phyloP scores from a whole-genome alignment of 2,888 invertebrate genomes.

The Mesorhabditis spiculigera region DNA sequence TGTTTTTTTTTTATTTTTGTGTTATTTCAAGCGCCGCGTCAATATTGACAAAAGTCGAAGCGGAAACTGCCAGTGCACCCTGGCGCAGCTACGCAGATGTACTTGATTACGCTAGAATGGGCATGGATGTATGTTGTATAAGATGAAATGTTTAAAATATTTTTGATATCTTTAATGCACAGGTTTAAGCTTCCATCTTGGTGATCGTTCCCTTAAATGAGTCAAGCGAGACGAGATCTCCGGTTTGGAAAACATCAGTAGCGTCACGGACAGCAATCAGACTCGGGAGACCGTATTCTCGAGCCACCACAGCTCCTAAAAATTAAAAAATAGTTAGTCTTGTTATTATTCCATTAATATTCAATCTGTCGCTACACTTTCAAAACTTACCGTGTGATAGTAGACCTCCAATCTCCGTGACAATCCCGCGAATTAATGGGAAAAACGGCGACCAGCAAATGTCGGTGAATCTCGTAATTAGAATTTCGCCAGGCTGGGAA shows the following conservation, averaged over 20 bases:
- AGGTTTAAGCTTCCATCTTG: background rate
- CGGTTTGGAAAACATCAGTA: constrained; percentile 59
- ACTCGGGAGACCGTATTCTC: constrained; percentile 63
- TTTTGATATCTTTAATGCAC: too few relatives aligned
- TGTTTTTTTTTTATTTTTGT: too few relatives aligned
- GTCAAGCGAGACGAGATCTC: constrained; percentile 11
- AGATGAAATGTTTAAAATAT: too few relatives aligned
- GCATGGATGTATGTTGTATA: too few relatives aligned
- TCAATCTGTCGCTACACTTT: background rate
- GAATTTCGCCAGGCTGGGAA: constrained; percentile 56
- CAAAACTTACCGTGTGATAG: constrained; percentile 60
- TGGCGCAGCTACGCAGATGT: too few relatives aligned
- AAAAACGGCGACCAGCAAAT: constrained; percentile 64
- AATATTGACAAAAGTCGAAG: too few relatives aligned
- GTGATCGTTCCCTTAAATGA: constrained; percentile 1
- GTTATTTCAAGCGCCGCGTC: too few relatives aligned
- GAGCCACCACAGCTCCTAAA: constrained; percentile 62
- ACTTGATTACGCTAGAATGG: too few relatives aligned
- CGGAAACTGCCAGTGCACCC: too few relatives aligned
- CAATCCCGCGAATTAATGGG: constrained; percentile 62
- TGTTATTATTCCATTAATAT: background rate
- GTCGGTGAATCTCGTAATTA: constrained; percentile 62
- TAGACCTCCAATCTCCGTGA: constrained; percentile 62
- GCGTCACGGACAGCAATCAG: constrained; percentile 61
- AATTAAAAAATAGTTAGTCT: background rate